Percentiles rank a stretch among this genome's conserved stretches.
Evolutionary conservation across 2,113 vertebrate genomes (phyloP).

Genomic region (Murina feae): DNA sequence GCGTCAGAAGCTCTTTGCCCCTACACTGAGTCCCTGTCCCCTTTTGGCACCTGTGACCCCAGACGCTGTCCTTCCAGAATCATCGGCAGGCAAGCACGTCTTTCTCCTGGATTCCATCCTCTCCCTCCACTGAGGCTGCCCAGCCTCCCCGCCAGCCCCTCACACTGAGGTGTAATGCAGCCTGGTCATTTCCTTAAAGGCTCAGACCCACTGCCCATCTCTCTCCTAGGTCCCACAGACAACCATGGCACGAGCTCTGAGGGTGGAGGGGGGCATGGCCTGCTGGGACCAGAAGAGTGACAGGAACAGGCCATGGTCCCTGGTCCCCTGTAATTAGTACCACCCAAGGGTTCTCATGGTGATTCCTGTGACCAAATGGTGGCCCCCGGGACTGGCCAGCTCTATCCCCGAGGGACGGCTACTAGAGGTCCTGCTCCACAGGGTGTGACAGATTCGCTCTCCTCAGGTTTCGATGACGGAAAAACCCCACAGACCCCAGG

Average conservation of each 20-base stretch:
- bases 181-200: neutral
- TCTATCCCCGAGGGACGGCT: neutral
- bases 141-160: neutral
- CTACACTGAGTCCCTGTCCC: neutral
- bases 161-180: no score
- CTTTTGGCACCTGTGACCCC: neutral
- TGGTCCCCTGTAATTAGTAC: neutral
- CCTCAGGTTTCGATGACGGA: neutral
- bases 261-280: no score
- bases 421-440: neutral
- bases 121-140: neutral
- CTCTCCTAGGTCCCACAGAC: neutral
- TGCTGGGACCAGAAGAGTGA: no score
- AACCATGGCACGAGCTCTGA: neutral
- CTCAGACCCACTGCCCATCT: neutral
- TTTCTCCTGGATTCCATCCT: no score
- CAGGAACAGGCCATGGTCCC: neutral
- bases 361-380: neutral
- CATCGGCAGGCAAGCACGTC: rapidly evolving
- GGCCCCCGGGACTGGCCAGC: rapidly evolving
- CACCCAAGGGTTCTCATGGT: neutral
- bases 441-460: neutral
- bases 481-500: neutral
- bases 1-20: no score
- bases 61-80: neutral